Evolutionary conservation across 2,113 vertebrate genomes (phyloP), one percentile per base, ranked within the genome.

Genomic region (Cyanistes caeruleus): DNA sequence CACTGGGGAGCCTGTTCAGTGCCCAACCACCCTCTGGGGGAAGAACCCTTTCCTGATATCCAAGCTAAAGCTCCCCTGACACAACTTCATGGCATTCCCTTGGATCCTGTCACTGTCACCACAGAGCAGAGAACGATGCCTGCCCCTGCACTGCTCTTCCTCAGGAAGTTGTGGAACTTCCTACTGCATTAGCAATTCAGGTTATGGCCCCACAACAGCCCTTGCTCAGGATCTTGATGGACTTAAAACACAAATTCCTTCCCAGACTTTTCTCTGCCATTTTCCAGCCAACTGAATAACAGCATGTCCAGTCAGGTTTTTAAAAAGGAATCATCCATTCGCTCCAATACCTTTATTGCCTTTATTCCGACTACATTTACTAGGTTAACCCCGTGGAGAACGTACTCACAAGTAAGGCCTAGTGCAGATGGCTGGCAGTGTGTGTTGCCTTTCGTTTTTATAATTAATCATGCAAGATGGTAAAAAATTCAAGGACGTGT

Each of bases 31-130:
- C 4, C 69, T 39, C 10, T n/a, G 37, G 23, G 15, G 2, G n/a
- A n/a, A n/a, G 2, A 82, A 30, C 13, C 23, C 37, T 74, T 21
- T 17, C 37, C 60, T 52, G 10, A 24, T 24, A 39, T 10, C 28
- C 52, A 82, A 9, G 12, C 46, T 52, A 60, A 67, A 39, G 2
- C 37, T 82, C 7, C 15, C 20, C 28, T 43, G 23, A 60, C 28
- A 67, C 39, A 53, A 11, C 5, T 3, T 31, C 10, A 39, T 10
- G 46, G 7, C 13, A n/a, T 37, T 48, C n/a, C 60, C 46, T 41
- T 0, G 0, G 33, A 11, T 46, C 3, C 30, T 53, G 46, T 25
- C 52, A 5, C 37, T 74, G 73, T 46, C 78, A 46, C 16, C 16
- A 15, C 10, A 16, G 33, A 28, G 22, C 8, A 37, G 44, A 46